Evolutionary conservation across 2,113 vertebrate genomes (phyloP).

Genomic region (Megalops atlanticus): DNA sequence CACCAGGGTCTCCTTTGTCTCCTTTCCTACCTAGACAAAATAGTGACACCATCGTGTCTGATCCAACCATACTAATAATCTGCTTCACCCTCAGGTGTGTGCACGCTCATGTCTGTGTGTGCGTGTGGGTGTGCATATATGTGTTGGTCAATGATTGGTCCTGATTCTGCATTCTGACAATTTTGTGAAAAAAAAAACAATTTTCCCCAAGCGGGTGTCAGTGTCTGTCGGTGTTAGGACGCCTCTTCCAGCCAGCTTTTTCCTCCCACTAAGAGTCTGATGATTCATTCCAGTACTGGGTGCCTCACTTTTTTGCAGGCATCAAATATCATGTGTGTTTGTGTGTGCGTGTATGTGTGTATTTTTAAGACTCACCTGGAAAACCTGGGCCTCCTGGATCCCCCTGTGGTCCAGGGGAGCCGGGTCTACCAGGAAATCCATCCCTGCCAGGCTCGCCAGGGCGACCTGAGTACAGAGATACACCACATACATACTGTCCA

Average conservation of each 20-base stretch:
- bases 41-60: neutral
- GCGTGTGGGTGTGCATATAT: neutral
- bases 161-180: no score
- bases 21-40: constrained; percentile 74
- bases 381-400: constrained; percentile 61
- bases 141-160: no score
- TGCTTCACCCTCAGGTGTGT: neutral
- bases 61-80: neutral
- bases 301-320: no score
- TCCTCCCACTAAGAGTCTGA: no score
- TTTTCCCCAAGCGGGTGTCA: no score
- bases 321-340: constrained; percentile 13
- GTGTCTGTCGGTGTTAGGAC: no score
- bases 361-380: constrained; percentile 55
- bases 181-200: no score
- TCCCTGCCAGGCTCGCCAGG: constrained; percentile 53
- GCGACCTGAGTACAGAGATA: constrained; percentile 43
- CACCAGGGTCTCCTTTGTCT: constrained; percentile 70
- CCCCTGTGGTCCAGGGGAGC: constrained; percentile 49
- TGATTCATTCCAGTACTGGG: no score
- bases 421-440: constrained; percentile 39
- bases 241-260: no score
- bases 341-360: constrained; percentile 19
- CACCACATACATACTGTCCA: neutral
- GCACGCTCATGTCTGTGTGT: neutral